Evolutionary conservation across 2,888 invertebrate genomes (phyloP).

Genomic region (Lymantria dispar): DNA sequence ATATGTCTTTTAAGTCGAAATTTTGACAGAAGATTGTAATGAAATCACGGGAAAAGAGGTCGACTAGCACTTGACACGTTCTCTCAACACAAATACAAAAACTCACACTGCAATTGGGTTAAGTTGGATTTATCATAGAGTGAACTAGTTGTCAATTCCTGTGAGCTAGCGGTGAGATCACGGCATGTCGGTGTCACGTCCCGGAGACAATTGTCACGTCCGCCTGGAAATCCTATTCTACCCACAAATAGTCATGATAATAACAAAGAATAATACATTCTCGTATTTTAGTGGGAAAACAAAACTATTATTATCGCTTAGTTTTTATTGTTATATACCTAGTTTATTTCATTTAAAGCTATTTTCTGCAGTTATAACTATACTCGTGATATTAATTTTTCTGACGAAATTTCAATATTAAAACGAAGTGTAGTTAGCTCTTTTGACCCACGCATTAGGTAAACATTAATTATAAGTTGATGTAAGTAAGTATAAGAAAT

Average conservation of each 20-base stretch:
- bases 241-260: conserved; percentile 43
- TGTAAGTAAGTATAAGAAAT: too few species aligned
- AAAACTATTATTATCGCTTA: conserved; percentile 12
- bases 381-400: too few species aligned
- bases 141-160: conserved; percentile 42
- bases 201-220: conserved; percentile 69
- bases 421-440: too few species aligned
- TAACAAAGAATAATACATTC: conserved; percentile 22
- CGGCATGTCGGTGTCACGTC: conserved; percentile 51
- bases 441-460: too few species aligned
- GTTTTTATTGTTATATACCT: too few species aligned
- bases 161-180: conserved; percentile 50
- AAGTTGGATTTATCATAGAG: conserved; percentile 29
- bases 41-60: conserved; percentile 5
- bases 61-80: not conserved
- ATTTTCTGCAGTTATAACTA: too few species aligned
- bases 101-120: conserved; percentile 21
- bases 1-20: not conserved
- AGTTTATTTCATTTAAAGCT: too few species aligned
- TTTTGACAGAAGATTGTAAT: conserved; percentile 8
- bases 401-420: too few species aligned
- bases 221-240: conserved; percentile 43
- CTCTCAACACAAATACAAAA: conserved; percentile 7
- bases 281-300: conserved; percentile 25
- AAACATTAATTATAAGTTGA: too few species aligned